Percentiles rank a stretch among this genome's conserved stretches.
phyloP scores from a whole-genome alignment of 2,113 vertebrate species.

The Dendrocopos noguchii region DNA sequence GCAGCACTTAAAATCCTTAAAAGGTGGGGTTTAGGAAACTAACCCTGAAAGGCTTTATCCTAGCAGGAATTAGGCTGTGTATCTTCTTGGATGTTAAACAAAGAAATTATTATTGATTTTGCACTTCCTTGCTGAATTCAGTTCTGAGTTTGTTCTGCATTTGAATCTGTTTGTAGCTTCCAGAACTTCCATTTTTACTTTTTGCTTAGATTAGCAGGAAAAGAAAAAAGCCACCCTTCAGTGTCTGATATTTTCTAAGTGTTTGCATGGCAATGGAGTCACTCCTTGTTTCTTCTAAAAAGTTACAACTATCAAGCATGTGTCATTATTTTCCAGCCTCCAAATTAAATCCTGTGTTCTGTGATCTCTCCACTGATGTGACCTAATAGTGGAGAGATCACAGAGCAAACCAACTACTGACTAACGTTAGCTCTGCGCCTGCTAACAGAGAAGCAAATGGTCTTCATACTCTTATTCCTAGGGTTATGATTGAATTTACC shows the following conservation, averaged over 20 bases:
- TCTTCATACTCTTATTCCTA: neutral
- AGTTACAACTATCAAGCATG: neutral
- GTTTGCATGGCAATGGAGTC: neutral
- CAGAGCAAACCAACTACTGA: no score
- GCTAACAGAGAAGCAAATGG: neutral
- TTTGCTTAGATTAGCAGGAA: neutral
- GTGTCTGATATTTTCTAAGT: neutral
- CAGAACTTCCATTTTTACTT: neutral
- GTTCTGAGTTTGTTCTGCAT: neutral
- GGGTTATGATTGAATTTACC: neutral
- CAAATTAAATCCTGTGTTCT: neutral
- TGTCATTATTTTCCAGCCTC: neutral
- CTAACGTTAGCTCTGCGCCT: no score
- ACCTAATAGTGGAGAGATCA: no score
- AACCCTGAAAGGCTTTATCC: neutral
- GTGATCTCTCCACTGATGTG: neutral
- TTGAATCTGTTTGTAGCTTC: neutral
- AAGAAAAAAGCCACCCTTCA: neutral
- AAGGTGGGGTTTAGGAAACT: conserved; percentile 75
- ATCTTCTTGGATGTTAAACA: neutral
- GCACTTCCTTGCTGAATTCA: neutral
- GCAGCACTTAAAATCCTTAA: conserved; percentile 89
- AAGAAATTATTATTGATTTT: neutral
- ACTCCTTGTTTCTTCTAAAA: neutral
- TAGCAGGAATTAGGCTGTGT: neutral